These are phyloP conservation scores for Ericerus pela DNA, from an alignment of 1,140 invertebrate genomes.

Conservation along the genomic window DNA sequence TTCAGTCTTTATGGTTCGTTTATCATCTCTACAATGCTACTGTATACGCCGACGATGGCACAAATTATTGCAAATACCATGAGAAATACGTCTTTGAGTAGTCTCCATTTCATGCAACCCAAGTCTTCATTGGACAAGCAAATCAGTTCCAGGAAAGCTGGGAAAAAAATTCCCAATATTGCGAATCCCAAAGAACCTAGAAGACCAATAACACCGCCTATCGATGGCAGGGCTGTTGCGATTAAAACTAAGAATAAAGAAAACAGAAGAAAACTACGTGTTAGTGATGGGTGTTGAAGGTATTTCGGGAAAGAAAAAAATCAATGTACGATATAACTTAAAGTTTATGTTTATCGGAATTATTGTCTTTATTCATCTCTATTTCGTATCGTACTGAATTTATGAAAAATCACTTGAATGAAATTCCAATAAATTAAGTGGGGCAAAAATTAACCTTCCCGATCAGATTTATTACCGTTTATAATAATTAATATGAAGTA, in stretches of 20 bases:
- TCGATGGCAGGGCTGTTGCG: constrained; percentile 67
- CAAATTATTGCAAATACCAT: neutral
- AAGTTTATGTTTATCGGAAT: too few species aligned
- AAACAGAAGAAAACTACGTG: neutral
- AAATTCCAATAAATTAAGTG: neutral
- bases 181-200: constrained; percentile 85
- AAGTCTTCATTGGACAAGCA: neutral
- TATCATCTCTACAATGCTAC: neutral
- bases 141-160: constrained; percentile 70
- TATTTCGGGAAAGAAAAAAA: too few species aligned
- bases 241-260: constrained; percentile 45
- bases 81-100: neutral
- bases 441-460: too few species aligned
- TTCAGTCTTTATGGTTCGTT: too few species aligned
- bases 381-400: too few species aligned
- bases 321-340: too few species aligned
- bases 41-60: neutral
- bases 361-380: too few species aligned
- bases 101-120: neutral
- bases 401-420: too few species aligned
- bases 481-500: too few species aligned
- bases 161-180: constrained; percentile 82
- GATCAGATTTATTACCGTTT: too few species aligned
- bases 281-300: too few species aligned
- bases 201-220: constrained; percentile 83